Base-by-base conservation (phyloP, 2,113 vertebrate genomes). In the Siniperca knerii region DNA sequence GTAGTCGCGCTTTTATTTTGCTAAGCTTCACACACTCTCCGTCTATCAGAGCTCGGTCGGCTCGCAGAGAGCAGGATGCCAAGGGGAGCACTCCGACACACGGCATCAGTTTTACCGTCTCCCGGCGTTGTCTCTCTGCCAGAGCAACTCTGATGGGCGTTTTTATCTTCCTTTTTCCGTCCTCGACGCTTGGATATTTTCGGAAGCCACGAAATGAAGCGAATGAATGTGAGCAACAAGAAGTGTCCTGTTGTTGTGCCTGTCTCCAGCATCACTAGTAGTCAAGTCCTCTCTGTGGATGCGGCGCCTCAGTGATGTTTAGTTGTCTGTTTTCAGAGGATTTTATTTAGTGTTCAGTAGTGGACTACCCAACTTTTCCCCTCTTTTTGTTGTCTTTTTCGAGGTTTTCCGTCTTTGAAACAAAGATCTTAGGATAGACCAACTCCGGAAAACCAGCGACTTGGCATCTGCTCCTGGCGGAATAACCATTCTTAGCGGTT, bases 221-320 rank as follows among this genome's bases (percentile, higher is more conserved):
- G 94, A 89, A 93, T 95, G 94, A 96, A 96, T 92, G 96, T 96
- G 95, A 96, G 95, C 93, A 91, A 94, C 92, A 84, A 90, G 88
- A 92, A 92, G 90, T 94, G 92, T 93, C 84, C 80, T 77, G 87
- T 87, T 86, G 90, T 90, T 85, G 88, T 87, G 75, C 82, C 90
- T 25, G 89, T 88, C 91, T 88, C 89, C 93, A 81, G 89, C 87
- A 84, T 90, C 92, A 85, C 77, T 86, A 54, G 65, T 87, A 84
- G 82, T 65, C 87, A 86, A 87, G 86, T 86, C 77, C 83, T 78
- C 85, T 83, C 70, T 60, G 91, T 89, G 94, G 92, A 93, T 90
- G 89, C 93, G 81, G 77, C 68, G 84, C 86, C 78, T 69, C 69
- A 58, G 52, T 86, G 85, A 25, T 90, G 75, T 58, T 71, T 87